Conservation (phyloP, 2,888 invertebrate genomes). For the Heliconius ismenius region DNA sequence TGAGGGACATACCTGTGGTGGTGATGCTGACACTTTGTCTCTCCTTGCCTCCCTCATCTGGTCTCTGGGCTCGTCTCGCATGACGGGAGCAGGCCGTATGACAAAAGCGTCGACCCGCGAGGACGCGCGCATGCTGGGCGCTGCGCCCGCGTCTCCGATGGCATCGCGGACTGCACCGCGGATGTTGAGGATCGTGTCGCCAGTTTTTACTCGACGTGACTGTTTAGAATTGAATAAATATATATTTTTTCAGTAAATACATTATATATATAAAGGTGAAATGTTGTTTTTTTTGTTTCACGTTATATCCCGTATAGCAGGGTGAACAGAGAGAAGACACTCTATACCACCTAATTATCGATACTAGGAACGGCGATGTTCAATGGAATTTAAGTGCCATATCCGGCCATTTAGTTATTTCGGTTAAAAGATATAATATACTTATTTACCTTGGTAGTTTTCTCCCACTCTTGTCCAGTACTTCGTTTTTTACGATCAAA, state of each 20-base stretch:
- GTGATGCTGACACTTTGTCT: slow-evolving; percentile 38
- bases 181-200: slow-evolving; percentile 76
- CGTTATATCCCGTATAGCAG: too few relatives aligned
- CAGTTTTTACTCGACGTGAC: slow-evolving; percentile 68
- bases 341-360: too few relatives aligned
- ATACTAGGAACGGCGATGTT: too few relatives aligned
- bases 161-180: slow-evolving; percentile 74
- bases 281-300: too few relatives aligned
- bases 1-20: slow-evolving; percentile 38
- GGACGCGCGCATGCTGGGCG: slow-evolving; percentile 68
- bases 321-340: too few relatives aligned
- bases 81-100: slow-evolving; percentile 65
- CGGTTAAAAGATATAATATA: not conserved
- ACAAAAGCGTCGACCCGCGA: slow-evolving; percentile 73
- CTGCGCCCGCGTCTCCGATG: slow-evolving; percentile 74
- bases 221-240: slow-evolving; percentile 14
- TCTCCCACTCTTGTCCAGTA: slow-evolving; percentile 63
- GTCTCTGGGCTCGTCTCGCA: slow-evolving; percentile 54
- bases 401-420: not conserved
- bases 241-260: too few relatives aligned
- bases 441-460: slow-evolving; percentile 57
- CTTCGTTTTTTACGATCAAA: slow-evolving; percentile 62
- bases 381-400: not conserved
- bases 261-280: not conserved
- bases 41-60: slow-evolving; percentile 44